phyloP scores from a whole-genome alignment of 2,797 vertebrate species.

The Darevskia mixta region DNA sequence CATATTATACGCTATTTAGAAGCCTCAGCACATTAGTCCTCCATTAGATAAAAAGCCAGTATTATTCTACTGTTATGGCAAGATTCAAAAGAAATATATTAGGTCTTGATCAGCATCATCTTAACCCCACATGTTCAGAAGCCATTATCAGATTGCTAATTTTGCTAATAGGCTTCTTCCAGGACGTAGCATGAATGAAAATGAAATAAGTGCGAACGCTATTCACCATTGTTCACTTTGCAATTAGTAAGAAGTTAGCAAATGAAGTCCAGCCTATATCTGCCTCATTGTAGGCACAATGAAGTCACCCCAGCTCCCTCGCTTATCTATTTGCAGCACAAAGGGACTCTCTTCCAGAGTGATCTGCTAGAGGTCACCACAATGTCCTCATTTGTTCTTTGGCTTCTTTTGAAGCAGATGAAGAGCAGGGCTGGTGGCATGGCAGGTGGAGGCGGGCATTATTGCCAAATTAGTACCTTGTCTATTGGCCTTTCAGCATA shows the following conservation, averaged over 20 bases:
- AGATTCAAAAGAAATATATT: constrained; percentile 40
- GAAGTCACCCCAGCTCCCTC: background rate
- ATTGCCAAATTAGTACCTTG: constrained; percentile 38
- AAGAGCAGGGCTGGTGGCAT: constrained; percentile 10
- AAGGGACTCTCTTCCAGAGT: rapidly evolving
- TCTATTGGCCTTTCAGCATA: constrained; percentile 34
- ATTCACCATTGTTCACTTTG: background rate
- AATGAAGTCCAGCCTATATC: background rate
- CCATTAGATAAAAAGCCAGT: constrained; percentile 26
- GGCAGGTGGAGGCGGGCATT: constrained; percentile 34
- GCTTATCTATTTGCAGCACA: background rate
- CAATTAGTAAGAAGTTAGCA: background rate
- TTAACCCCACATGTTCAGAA: constrained; percentile 24
- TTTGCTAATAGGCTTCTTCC: constrained; percentile 24
- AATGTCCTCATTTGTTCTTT: background rate
- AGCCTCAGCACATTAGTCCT: constrained; percentile 8
- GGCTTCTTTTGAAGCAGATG: background rate
- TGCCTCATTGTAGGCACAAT: background rate
- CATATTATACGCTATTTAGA: constrained; percentile 15
- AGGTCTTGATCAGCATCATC: constrained; percentile 10
- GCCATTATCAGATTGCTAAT: constrained; percentile 29
- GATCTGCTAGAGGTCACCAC: background rate
- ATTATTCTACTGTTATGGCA: constrained; percentile 11
- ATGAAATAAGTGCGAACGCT: background rate
- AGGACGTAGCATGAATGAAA: constrained; percentile 14